Evolutionary conservation across 2,797 vertebrate species (phyloP), one percentile per base, ranked within the genome.

Genomic region (Cyprinodon diabolis): DNA sequence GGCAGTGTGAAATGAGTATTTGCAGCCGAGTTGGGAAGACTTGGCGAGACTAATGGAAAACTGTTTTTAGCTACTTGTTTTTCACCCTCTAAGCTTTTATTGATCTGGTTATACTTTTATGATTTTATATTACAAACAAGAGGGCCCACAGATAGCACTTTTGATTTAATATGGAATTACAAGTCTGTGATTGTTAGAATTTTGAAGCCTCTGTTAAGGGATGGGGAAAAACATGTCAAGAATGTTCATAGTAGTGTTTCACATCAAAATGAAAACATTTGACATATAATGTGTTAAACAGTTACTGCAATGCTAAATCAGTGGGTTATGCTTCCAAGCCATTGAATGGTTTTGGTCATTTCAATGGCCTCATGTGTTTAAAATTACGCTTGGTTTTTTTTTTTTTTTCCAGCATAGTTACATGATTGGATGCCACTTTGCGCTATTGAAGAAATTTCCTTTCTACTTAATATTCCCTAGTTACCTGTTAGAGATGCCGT

Each of bases 1-100:
- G 40, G 47, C 52, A 25, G 57, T 68, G 58, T 52, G 51, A 77
- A 55, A 40, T 21, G 35, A 75, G 66, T 21, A 45, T 76, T 58
- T 82, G 55, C 58, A 73, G 47, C 14, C 62, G 77, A 37, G 78
- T n/a, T 15, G 35, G 57, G 37, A 4, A 79, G 25, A 74, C 63
- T 70, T 84, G 56, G 70, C 30, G 49, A 83, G 72, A 88, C 84
- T 83, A 86, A 86, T 87, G 62, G 70, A 80, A 83, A 86, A 60
- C 57, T 81, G 72, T 80, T 81, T 72, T 75, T 71, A 51, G 66
- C 51, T 70, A 63, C 77, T 60, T 51, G 25, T 78, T 76, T 80
- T 69, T 66, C 49, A 45, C 57, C 68, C 60, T 75, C 49, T 37
- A 66, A 73, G 25, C 56, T 10, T 80, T 84, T 75, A 89, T 88